Evolutionary conservation across 2,797 vertebrate species (phyloP).

Genomic region (Astyanax mexicanus): DNA sequence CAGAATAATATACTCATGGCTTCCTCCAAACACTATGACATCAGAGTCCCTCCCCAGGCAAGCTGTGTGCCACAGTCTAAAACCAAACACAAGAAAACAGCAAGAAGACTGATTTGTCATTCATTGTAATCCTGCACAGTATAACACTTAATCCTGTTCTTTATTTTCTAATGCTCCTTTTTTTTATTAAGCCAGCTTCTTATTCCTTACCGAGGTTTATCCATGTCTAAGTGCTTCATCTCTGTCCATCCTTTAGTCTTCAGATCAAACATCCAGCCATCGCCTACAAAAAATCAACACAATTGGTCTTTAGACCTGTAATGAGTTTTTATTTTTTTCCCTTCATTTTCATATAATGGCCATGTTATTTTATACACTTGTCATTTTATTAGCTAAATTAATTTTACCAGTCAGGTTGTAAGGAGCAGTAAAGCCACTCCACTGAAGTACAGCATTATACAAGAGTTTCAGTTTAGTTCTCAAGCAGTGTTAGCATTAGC

Average conservation of each 20-base stretch:
- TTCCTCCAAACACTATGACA: slow-evolving; percentile 95
- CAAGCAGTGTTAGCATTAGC: too few relatives aligned
- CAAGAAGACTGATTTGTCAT: not conserved
- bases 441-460: too few relatives aligned
- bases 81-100: not conserved
- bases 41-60: slow-evolving; percentile 90
- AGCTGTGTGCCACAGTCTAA: slow-evolving; percentile 94
- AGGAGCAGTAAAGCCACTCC: too few relatives aligned
- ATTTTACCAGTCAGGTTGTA: too few relatives aligned
- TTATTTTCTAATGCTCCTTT: too few relatives aligned
- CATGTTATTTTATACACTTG: too few relatives aligned
- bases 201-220: slow-evolving; percentile 86
- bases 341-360: too few relatives aligned
- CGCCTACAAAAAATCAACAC: slow-evolving; percentile 80
- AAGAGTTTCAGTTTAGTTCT: too few relatives aligned
- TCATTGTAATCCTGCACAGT: not conserved
- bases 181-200: not conserved
- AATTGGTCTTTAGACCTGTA: too few relatives aligned
- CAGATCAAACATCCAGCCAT: slow-evolving; percentile 89
- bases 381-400: too few relatives aligned
- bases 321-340: too few relatives aligned
- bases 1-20: slow-evolving; percentile 92
- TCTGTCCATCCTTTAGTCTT: slow-evolving; percentile 88
- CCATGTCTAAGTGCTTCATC: slow-evolving; percentile 85
- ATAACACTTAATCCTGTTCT: not conserved